phyloP scores from a whole-genome alignment of 2,888 invertebrate species.

The Pollenia amentaria region DNA sequence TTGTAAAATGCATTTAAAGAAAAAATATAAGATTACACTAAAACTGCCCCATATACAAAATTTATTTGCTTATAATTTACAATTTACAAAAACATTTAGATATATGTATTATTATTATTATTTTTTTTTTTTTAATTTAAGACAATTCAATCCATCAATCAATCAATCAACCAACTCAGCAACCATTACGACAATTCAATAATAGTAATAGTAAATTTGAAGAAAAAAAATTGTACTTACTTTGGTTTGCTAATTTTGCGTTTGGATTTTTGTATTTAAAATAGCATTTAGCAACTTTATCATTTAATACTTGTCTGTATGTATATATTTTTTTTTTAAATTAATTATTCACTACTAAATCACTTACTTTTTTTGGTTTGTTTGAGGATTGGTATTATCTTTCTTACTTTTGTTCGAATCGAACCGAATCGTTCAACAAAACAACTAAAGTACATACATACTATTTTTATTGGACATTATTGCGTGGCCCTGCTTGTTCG shows the following conservation, averaged over 20 bases:
- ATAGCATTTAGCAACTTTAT: slow-evolving; percentile 55
- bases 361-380: slow-evolving; percentile 67
- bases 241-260: slow-evolving; percentile 77
- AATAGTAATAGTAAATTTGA: slow-evolving; percentile 76
- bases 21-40: slow-evolving; percentile 71
- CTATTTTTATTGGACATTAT: slow-evolving; percentile 51
- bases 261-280: slow-evolving; percentile 46
- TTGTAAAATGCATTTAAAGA: slow-evolving; percentile 71
- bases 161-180: slow-evolving; percentile 81
- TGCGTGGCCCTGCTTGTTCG: slow-evolving; percentile 58
- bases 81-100: slow-evolving; percentile 76
- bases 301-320: slow-evolving; percentile 60
- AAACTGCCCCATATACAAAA: slow-evolving; percentile 74
- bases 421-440: slow-evolving; percentile 61
- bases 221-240: slow-evolving; percentile 83
- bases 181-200: slow-evolving; percentile 84
- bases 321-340: slow-evolving; percentile 10
- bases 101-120: slow-evolving; percentile 53
- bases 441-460: slow-evolving; percentile 62
- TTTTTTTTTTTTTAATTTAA: slow-evolving; percentile 58
- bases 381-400: slow-evolving; percentile 65
- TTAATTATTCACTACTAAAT: slow-evolving; percentile 65
- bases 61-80: slow-evolving; percentile 72
- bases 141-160: slow-evolving; percentile 80
- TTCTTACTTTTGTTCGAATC: slow-evolving; percentile 1